Evolutionary conservation across 30 jellyfish, hydroid and myxozoan species (phyloP).

Genomic region (Rhopilema esculentum): DNA sequence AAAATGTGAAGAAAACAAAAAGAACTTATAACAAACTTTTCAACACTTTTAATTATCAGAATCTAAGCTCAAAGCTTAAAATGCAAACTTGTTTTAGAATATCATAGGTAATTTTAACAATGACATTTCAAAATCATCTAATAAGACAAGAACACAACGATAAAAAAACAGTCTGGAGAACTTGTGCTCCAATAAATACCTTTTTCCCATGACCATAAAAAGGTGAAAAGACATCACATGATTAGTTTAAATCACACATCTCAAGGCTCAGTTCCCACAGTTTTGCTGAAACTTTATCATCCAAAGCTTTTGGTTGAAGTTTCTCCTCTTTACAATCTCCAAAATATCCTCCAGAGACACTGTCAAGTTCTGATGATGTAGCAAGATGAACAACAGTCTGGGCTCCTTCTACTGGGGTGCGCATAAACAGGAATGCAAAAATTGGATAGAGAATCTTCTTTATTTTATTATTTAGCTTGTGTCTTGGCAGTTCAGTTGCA

Average conservation of each 20-base stretch:
- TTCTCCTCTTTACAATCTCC: slow-evolving; percentile 85
- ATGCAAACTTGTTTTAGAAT: too few species aligned
- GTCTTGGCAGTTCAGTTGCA: slow-evolving; percentile 84
- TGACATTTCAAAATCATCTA: too few species aligned
- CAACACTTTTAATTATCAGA: too few species aligned
- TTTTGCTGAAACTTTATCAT: slow-evolving; percentile 57
- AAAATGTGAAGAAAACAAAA: too few species aligned
- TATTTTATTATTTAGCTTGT: slow-evolving; percentile 22
- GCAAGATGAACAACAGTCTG: slow-evolving; percentile 83
- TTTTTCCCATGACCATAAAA: too few species aligned
- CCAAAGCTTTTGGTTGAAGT: slow-evolving; percentile 59
- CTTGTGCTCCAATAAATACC: too few species aligned
- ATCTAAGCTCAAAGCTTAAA: too few species aligned
- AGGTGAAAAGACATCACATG: too few species aligned
- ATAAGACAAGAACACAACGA: too few species aligned
- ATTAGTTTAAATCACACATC: slow-evolving; percentile 50
- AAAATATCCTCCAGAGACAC: slow-evolving; percentile 76
- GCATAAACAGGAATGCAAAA: slow-evolving; percentile 73
- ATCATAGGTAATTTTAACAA: too few species aligned
- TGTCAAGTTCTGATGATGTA: slow-evolving; percentile 62
- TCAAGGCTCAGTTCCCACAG: slow-evolving; percentile 79
- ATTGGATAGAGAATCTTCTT: slow-evolving; percentile 60
- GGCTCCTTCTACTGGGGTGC: slow-evolving; percentile 86
- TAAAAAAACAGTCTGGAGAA: too few species aligned
- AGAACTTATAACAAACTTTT: too few species aligned